Evolutionary conservation across 1,140 invertebrate species (phyloP), one percentile per base, ranked within the genome.

Genomic region (Polyergus mexicanus): DNA sequence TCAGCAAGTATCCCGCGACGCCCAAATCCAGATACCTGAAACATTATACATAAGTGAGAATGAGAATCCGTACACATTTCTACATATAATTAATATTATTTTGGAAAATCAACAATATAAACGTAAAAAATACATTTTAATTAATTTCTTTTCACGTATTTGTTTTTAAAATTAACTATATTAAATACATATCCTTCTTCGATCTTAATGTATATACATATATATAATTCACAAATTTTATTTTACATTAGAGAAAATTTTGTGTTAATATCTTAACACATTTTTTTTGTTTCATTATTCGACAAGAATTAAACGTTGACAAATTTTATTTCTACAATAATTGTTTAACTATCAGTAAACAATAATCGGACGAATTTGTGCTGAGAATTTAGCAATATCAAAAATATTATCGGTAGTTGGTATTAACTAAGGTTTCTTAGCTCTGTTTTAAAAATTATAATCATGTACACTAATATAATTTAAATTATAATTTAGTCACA

Each of bases 1-100:
- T 92, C 88, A 93, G 89, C 85, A 94, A 90, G 86, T 93, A 94
- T 93, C 89, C 89, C 84, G 90, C 91, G 71, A 87, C 78, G 87
- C 89, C 92, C 77, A 90, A 86, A 89, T 92, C 86, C 22, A 92
- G 87, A 89, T 91, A 90, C 89, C 94, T 95, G 63, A 63, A 91
- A 92, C 41, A 10, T 44, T 44, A 76, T 2, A 63, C 6, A 4
- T 76, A 76, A 41, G 5, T 25, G 32, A 51, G 4, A 19, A 51
- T 19, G 4, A 51, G 4, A 47, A 13, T 62, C 0, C 1, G 32
- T 13, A 16, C 16, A 13, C 28, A 63, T 3, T 41, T 62, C 25
- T 22, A 38, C 13, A 62, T 60, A 60, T 5, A 28, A 77, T 44
- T 65, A 60, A 72, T 35, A 7, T 54, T 32, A 32, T 32, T 32